Evolutionary conservation across 2,888 invertebrate species (phyloP).

Genomic region (Eucera pruinosa): DNA sequence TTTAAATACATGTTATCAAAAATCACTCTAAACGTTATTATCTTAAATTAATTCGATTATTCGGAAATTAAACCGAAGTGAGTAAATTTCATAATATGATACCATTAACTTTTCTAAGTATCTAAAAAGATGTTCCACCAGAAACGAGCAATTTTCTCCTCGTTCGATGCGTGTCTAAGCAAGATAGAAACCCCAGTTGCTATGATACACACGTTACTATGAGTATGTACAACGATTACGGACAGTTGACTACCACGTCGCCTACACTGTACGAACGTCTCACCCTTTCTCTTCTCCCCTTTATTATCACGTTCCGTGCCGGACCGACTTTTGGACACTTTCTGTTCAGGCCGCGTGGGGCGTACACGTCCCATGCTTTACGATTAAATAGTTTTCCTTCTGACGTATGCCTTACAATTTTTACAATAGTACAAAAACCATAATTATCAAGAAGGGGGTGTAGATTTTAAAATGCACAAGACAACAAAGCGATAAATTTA

Average conservation of each 20-base stretch:
- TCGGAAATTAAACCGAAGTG: too few relatives aligned
- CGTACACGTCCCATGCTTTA: too few relatives aligned
- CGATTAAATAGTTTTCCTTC: too few relatives aligned
- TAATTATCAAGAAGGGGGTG: too few relatives aligned
- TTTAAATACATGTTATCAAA: neutral
- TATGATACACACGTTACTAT: conserved; percentile 64
- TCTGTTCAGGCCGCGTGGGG: too few relatives aligned
- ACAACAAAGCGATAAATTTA: too few relatives aligned
- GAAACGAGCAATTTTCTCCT: neutral
- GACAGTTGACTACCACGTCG: conserved; percentile 47
- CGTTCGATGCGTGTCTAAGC: conserved; percentile 40
- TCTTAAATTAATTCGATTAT: neutral
- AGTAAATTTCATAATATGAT: neutral
- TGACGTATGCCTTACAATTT: too few relatives aligned
- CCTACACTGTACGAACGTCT: conserved; percentile 45
- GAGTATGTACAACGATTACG: conserved; percentile 68
- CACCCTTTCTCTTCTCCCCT: conserved; percentile 44
- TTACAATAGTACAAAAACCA: too few relatives aligned
- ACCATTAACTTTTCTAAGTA: neutral
- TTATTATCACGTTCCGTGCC: too few relatives aligned
- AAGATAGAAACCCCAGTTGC: conserved; percentile 43
- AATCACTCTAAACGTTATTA: too few relatives aligned
- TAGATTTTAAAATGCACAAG: too few relatives aligned
- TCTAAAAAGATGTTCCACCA: neutral
- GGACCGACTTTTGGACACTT: too few relatives aligned